These are phyloP conservation scores for Villa cingulata DNA, from an alignment of 2,888 invertebrate genomes.

Conservation along the genomic window DNA sequence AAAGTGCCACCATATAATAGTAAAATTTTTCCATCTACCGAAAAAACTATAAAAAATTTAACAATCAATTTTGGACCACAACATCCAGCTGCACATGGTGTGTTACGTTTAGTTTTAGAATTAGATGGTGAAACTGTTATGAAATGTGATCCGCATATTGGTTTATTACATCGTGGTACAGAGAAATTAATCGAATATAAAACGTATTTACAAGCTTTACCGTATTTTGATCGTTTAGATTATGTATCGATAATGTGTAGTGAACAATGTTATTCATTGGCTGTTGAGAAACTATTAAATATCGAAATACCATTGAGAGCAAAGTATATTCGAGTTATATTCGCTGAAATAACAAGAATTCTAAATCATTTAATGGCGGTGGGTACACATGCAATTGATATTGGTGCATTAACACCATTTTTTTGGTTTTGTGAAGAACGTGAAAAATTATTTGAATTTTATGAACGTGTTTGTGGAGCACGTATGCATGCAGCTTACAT, in stretches of 20 bases:
- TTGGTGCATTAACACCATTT: slow-evolving; percentile 95
- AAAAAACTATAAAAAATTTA: slow-evolving; percentile 74
- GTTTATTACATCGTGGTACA: slow-evolving; percentile 90
- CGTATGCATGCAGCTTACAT: slow-evolving; percentile 66
- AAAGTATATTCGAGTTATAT: slow-evolving; percentile 90
- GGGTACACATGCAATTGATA: slow-evolving; percentile 90
- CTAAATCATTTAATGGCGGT: slow-evolving; percentile 97
- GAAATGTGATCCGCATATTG: slow-evolving; percentile 91
- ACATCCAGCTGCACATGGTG: slow-evolving; percentile 91
- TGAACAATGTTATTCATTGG: slow-evolving; percentile 91
- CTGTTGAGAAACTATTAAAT: slow-evolving; percentile 90
- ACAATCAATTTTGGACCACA: slow-evolving; percentile 84
- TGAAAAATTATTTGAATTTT: slow-evolving; percentile 98
- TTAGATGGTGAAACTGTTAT: slow-evolving; percentile 77
- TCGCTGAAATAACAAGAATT: slow-evolving; percentile 89
- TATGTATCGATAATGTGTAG: slow-evolving; percentile 99
- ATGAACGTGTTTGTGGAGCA: slow-evolving; percentile 69
- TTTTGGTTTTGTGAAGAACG: slow-evolving; percentile 99
- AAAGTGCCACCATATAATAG: slow-evolving; percentile 52
- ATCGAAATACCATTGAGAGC: slow-evolving; percentile 88
- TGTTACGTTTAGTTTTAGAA: slow-evolving; percentile 70
- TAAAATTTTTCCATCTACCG: slow-evolving; percentile 44
- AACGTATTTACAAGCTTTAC: slow-evolving; percentile 93
- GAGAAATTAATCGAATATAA: slow-evolving; percentile 98
- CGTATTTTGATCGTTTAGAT: slow-evolving; percentile 95